These are phyloP conservation scores for Microctenopoma lineatum DNA, from an alignment of 2,797 vertebrate genomes.

Conservation along the genomic window DNA sequence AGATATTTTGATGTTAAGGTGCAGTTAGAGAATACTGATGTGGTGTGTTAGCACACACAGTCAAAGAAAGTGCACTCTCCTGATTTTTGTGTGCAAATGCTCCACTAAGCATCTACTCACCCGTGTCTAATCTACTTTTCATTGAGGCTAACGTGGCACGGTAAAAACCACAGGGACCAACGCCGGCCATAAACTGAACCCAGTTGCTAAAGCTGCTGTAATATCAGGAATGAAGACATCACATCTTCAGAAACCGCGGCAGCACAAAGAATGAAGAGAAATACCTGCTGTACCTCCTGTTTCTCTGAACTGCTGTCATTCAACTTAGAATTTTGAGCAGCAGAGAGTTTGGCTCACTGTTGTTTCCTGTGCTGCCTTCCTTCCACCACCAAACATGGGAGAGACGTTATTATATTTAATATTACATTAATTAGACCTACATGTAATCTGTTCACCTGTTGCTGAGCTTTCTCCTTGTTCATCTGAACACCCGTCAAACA, in stretches of 20 bases:
- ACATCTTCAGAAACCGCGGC: conserved; percentile 37
- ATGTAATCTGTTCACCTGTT: background rate
- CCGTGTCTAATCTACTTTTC: conserved; percentile 62
- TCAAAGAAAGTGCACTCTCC: conserved; percentile 33
- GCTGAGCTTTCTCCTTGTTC: background rate
- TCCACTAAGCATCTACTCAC: conserved; percentile 40
- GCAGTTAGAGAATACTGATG: conserved; percentile 47
- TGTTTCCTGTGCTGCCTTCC: conserved; percentile 18
- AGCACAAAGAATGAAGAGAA: conserved; percentile 19
- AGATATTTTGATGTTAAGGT: conserved; percentile 46
- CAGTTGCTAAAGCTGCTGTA: conserved; percentile 27
- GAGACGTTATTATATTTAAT: background rate
- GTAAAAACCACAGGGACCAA: conserved; percentile 37
- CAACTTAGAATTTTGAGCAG: conserved; percentile 37
- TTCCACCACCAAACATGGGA: conserved; percentile 15
- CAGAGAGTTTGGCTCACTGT: conserved; percentile 8
- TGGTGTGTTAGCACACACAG: conserved; percentile 5
- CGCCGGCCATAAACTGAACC: conserved; percentile 41
- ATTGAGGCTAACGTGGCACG: conserved; percentile 55
- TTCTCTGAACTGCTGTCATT: conserved; percentile 19
- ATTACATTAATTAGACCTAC: background rate
- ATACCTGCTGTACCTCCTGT: conserved; percentile 9
- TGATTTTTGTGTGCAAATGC: conserved; percentile 40
- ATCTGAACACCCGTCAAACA: background rate
- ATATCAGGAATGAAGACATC: conserved; percentile 39